phyloP scores from a whole-genome alignment of 2,888 invertebrate genomes.

The Campaea margaritaria region DNA sequence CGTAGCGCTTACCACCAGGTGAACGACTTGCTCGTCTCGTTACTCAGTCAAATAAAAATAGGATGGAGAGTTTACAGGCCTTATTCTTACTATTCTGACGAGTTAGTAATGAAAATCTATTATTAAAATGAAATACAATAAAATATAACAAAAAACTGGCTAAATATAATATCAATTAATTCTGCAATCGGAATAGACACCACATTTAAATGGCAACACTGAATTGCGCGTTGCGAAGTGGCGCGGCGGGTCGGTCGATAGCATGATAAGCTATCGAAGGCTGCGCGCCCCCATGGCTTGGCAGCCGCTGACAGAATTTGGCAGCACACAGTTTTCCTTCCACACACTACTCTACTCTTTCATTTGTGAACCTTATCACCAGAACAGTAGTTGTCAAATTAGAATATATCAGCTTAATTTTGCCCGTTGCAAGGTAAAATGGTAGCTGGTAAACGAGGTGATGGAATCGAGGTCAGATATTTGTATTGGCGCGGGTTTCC shows the following conservation, averaged over 20 bases:
- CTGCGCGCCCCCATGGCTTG: constrained; percentile 34
- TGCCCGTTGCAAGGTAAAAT: constrained; percentile 42
- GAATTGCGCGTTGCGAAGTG: constrained; percentile 6
- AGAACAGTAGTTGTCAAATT: neutral
- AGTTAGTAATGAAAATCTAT: too few relatives aligned
- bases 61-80: too few relatives aligned
- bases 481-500: constrained; percentile 72
- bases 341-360: neutral
- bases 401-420: neutral
- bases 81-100: too few relatives aligned
- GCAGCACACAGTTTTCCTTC: neutral
- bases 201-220: constrained; percentile 3
- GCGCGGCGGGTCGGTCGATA: constrained; percentile 24
- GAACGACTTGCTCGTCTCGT: too few relatives aligned
- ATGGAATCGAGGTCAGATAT: constrained; percentile 71
- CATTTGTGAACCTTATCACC: constrained; percentile 3
- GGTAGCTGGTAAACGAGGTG: constrained; percentile 40
- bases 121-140: too few relatives aligned
- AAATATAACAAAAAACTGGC: neutral
- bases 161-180: neutral
- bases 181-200: neutral
- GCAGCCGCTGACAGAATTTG: constrained; percentile 18
- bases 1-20: too few relatives aligned
- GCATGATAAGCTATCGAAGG: constrained; percentile 29
- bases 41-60: too few relatives aligned